These are phyloP conservation scores for Xiphydria camelus DNA, from an alignment of 2,888 invertebrate genomes.

Conservation along the genomic window DNA sequence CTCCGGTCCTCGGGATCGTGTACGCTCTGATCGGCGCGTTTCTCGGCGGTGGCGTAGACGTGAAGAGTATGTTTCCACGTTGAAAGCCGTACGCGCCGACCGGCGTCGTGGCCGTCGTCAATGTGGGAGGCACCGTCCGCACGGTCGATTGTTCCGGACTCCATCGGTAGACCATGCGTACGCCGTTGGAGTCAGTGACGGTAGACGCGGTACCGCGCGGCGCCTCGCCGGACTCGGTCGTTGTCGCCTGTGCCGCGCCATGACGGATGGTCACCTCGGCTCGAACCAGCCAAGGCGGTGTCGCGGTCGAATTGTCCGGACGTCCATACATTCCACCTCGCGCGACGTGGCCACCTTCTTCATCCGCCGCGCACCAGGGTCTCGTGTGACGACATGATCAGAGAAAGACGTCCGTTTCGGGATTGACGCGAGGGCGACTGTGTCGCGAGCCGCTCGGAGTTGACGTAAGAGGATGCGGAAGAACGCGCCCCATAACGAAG, in stretches of 20 bases:
- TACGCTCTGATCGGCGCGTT: constrained; percentile 33
- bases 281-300: constrained; percentile 70
- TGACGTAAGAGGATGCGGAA: too few species aligned
- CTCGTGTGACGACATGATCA: too few species aligned
- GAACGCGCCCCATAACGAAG: too few species aligned
- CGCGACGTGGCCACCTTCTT: too few species aligned
- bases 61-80: constrained; percentile 62
- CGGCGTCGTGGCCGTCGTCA: constrained; percentile 15
- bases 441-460: too few species aligned
- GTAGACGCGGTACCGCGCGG: constrained; percentile 48
- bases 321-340: constrained; percentile 11
- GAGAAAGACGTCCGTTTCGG: too few species aligned
- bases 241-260: constrained; percentile 48
- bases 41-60: constrained; percentile 58
- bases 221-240: constrained; percentile 25
- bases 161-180: constrained; percentile 62
- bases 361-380: too few species aligned
- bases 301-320: constrained; percentile 42
- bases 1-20: constrained; percentile 41
- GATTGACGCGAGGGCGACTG: too few species aligned
- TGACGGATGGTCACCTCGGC: constrained; percentile 70
- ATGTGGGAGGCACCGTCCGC: constrained; percentile 22
- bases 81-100: constrained; percentile 57
- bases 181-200: constrained; percentile 57
- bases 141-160: constrained; percentile 37